Evolutionary conservation across 2,797 vertebrate species (phyloP), one percentile per base, ranked within the genome.

Genomic region (Galago senegalensis): DNA sequence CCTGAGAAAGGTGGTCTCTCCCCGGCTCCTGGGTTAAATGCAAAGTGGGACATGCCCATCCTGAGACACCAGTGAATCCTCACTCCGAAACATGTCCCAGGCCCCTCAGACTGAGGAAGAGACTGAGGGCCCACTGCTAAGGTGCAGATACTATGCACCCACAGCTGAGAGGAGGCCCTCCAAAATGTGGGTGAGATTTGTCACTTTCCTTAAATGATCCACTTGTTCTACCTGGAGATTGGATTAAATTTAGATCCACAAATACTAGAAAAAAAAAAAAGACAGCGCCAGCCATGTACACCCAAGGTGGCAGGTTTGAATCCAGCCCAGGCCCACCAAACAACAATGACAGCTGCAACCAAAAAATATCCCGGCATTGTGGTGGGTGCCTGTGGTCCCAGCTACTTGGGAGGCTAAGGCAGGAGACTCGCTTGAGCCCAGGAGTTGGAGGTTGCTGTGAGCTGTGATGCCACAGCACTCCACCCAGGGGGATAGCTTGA

Each of bases 151-250:
- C 13, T 3, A 1, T 16, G 21, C 49, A 87, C n/a, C 27, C 46
- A 58, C 13, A 49, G 34, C 61, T 56, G 21, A 12, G 27, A 85
- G 63, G 21, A 43, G 58, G 46, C 79, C 46, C 70, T 89, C 75
- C 65, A 23, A 95, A 79, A 92, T 17, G 46, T 80, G 63, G 49
- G 27, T 4, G n/a, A 94, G 49, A 77, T 34, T 49, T 17, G 40
- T 70, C 91, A 93, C 67, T 87, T 93, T 91, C 37, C 82, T 93
- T 69, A 69, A 34, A 80, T 84, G 75, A 87, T 70, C 11, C 79
- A 76, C 56, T 46, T 93, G 20, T 14, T 58, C 34, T 23, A 67
- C 31, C 43, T 89, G 67, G 49, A 91, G 34, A 86, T 4, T 43
- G 34, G 17, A 29, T 56, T 61, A 20, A 94, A 91, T 67, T 89